A percentile compares a stretch with the other conserved stretches of the same genome.
Evolutionary conservation across 1,140 invertebrate species (phyloP).

Genomic region (Propsilocerus akamusi): DNA sequence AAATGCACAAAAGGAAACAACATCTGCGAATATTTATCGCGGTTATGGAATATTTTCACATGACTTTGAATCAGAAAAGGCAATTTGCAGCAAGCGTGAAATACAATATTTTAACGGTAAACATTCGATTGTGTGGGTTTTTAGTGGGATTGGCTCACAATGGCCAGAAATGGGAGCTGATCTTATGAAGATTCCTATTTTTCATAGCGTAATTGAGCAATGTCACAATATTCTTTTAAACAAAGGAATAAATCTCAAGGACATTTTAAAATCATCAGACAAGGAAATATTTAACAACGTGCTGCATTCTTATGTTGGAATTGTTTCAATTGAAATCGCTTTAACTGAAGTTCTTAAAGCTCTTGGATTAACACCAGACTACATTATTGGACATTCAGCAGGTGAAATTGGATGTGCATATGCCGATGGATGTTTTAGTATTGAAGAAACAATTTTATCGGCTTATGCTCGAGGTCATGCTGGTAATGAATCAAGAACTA

Average conservation of each 20-base stretch:
- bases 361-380: slow-evolving; percentile 60
- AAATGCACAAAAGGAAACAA: slow-evolving; percentile 19
- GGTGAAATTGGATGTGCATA: slow-evolving; percentile 80
- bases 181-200: slow-evolving; percentile 42
- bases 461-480: slow-evolving; percentile 73
- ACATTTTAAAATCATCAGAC: slow-evolving; percentile 57
- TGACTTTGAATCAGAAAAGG: slow-evolving; percentile 23
- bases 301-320: slow-evolving; percentile 76
- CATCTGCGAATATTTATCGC: slow-evolving; percentile 13
- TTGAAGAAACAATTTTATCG: slow-evolving; percentile 62
- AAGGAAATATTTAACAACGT: slow-evolving; percentile 61
- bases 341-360: slow-evolving; percentile 55
- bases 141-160: slow-evolving; percentile 80
- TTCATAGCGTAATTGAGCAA: slow-evolving; percentile 48
- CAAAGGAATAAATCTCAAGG: slow-evolving; percentile 56
- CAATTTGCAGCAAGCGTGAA: slow-evolving; percentile 24
- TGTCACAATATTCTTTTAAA: slow-evolving; percentile 51
- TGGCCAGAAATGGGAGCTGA: slow-evolving; percentile 66
- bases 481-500: slow-evolving; percentile 56
- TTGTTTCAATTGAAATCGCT: slow-evolving; percentile 74
- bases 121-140: slow-evolving; percentile 66
- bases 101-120: slow-evolving; percentile 37
- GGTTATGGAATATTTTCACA: slow-evolving; percentile 10
- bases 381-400: slow-evolving; percentile 75
- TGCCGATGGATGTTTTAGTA: slow-evolving; percentile 67